Percentiles rank a stretch among this genome's conserved stretches.
Evolutionary conservation across 2,797 vertebrate species (phyloP).

Genomic region (Hydrophis major): DNA sequence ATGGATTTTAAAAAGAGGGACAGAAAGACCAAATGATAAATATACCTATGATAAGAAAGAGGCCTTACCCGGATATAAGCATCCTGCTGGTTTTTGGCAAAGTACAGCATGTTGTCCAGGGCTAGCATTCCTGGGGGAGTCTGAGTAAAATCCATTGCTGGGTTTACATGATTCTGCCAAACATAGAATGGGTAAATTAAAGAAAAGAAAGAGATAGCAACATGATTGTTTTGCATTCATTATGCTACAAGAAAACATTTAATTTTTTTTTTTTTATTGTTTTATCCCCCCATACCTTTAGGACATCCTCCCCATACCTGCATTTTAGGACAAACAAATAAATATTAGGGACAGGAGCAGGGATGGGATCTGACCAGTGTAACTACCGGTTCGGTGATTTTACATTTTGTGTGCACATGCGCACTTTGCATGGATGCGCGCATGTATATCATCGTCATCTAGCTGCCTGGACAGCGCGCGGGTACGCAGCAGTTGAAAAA

Average conservation of each 20-base stretch:
- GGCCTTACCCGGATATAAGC: constrained; percentile 90
- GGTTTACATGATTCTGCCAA: constrained; percentile 94
- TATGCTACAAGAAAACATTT: neutral
- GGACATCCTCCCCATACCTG: too few species aligned
- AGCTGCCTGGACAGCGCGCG: too few species aligned
- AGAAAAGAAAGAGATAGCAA: neutral
- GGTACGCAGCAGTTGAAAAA: too few species aligned
- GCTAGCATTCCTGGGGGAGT: constrained; percentile 98
- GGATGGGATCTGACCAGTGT: too few species aligned
- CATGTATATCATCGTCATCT: too few species aligned
- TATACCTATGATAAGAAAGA: neutral
- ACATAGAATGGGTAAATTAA: constrained; percentile 32
- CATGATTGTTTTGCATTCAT: neutral
- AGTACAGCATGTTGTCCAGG: constrained; percentile 97
- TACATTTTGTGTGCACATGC: too few species aligned
- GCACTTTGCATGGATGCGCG: too few species aligned
- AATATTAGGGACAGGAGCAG: neutral
- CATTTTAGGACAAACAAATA: neutral
- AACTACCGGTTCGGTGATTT: too few species aligned
- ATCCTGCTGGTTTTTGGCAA: constrained; percentile 93
- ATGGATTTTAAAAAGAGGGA: neutral
- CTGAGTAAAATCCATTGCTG: constrained; percentile 98
- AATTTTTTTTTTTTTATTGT: neutral
- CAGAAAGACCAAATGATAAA: neutral
- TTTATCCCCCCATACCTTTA: neutral